Base-by-base conservation (phyloP, 2,113 vertebrate species). In the Trogon melanurus region DNA sequence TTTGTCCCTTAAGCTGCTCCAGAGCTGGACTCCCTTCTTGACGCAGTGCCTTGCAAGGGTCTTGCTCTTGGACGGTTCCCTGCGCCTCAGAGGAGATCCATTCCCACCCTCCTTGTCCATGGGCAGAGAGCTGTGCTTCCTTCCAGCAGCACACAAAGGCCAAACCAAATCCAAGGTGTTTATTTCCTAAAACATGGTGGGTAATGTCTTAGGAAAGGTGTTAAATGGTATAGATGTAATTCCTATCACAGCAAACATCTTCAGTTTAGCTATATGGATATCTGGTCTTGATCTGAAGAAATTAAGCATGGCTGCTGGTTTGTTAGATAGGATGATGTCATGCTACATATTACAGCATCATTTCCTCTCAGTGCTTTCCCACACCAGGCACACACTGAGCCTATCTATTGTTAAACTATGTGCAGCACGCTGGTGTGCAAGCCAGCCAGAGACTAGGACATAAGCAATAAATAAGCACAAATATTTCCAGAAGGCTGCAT, bases 381-480 rank as follows among this genome's bases (percentile, higher is more conserved):
- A 58, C 32, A 25, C 7, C 1, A 0, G 32, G 74, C 56, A 80
- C 22, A 38, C 50, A 30, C 22, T 41, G 58, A 73, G 22, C 10
- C 66, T 79, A 66, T 9, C 74, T 50, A 32, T 53, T 84, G 45
- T 88, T 80, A 45, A 82, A 3, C 11, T 80, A 36, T 1, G 0
- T 30, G 72, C 64, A 72, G 64, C 51, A 45, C 0, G 1, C 72
- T 67, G 69, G 51, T 13, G 23, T 90, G 64, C 50, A 47, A 74
- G 58, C 58, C 64, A 70, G 71, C 25, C 58, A 76, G n/a, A 82
- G 22, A 76, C 26, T 34, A 62, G 69, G 34, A n/a, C n/a, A n/a
- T n/a, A n/a, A n/a, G n/a, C n/a, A n/a, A n/a, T n/a, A n/a, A 90
- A 83, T 65, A 80, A 86, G 41, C 56, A 86, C 60, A 80, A 94